Evolutionary conservation across 2,113 vertebrate species (phyloP), one percentile per base, ranked within the genome.

Genomic region (Ceratotherium simum): DNA sequence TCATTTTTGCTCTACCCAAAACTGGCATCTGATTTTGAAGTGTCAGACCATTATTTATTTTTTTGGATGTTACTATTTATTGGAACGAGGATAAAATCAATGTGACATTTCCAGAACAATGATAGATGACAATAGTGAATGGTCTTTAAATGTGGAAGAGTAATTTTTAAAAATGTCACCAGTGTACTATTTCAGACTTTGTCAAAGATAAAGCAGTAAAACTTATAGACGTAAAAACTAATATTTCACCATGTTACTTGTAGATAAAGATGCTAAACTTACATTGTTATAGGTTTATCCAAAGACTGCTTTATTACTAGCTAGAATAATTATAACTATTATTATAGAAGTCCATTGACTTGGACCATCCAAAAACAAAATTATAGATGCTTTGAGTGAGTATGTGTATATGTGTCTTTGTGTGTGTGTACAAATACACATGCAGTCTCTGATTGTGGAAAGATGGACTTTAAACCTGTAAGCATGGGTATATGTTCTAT

Each of bases 41-140:
- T 98, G 97, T 97, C 97, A 98, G 97, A 95, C 92, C 97, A 97
- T 98, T 99, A 98, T 98, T 98, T 98, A 96, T 98, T 85, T 98
- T 95, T 98, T 98, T 97, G 27, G 97, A 98, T 98, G 98, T 98
- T 98, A 98, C 98, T 97, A 98, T 99, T 99, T 99, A 99, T 99
- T 99, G 96, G 96, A 98, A 98, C 93, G 86, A 98, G 96, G 98
- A 99, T 99, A 99, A 99, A 99, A 99, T 99, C 99, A 99, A 98
- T 99, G 98, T 98, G 98, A 99, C 98, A 99, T 99, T 99, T 99
- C 96, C 98, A 97, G 98, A 98, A 98, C 96, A 98, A 98, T 98
- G 98, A 99, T 98, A 98, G 98, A 98, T 99, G 98, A 99, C 98
- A 98, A 98, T 97, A 98, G 97, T 95, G 96, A 99, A 97, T 98